Evolutionary conservation across 2,797 vertebrate genomes (phyloP), one percentile per base, ranked within the genome.

Genomic region (Pagetopsis macropterus): DNA sequence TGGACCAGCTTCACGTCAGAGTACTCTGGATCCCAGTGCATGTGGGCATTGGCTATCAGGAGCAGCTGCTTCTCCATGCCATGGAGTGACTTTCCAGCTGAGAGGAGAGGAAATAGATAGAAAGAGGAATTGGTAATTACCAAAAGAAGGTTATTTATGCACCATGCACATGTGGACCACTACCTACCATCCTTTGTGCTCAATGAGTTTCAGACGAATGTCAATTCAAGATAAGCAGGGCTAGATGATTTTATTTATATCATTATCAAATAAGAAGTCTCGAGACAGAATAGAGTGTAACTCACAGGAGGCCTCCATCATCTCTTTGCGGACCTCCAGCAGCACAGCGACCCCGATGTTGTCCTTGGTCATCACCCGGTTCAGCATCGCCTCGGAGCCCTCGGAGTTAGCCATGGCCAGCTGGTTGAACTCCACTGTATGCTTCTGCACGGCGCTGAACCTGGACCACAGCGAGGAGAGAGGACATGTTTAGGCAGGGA

Each of bases 21-120:
- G 89, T 97, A 99, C 59, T 99, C 97, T 1, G 97, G 97, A 88
- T 99, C 97, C 97, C 97, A 99, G 94, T 99, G 97, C 97, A 99
- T 99, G 84, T 99, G 97, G 71, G 97, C 97, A 80, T 99, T 99
- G 84, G 97, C 97, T 83, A 99, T 94, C 75, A 99, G 94, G 77
- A 99, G 93, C 78, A 98, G 95, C 90, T 99, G 98, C 88, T 97
- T 98, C 89, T 98, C 97, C 93, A 97, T 95, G 79, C 95, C 95
- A 40, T 96, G 95, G 75, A 97, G 95, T 51, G 95, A 90, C 85
- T 98, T 99, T 83, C 97, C 97, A 87, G 96, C 97, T 98, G 85
- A 45, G 87, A 88, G 71, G 72, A 70, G 78, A 75, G 61, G 12
- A 9, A 27, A 48, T 33, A 5, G 4, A 65, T 2, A 21, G 13